Conservation (phyloP, 2,888 invertebrate species). For the Penaeus monodon region DNA sequence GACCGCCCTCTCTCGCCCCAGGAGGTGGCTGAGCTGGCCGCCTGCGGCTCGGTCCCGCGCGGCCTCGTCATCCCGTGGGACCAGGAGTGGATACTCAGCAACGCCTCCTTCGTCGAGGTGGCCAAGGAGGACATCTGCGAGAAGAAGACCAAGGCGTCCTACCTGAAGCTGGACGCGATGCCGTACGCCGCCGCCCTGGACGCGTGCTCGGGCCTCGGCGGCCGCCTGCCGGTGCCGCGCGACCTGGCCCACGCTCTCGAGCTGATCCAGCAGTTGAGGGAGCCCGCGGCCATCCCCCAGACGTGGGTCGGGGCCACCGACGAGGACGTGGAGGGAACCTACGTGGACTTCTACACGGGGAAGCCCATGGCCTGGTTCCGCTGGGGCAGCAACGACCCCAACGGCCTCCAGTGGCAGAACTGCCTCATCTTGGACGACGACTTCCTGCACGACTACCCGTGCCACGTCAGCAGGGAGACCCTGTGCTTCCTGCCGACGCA, state of each 20-base stretch:
- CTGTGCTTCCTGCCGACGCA: slow-evolving; percentile 36
- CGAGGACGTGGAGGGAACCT: slow-evolving; percentile 33
- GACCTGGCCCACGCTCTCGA: slow-evolving; percentile 29
- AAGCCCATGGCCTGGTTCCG: slow-evolving; percentile 33
- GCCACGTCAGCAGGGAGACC: slow-evolving; percentile 35
- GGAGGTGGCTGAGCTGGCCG: slow-evolving; percentile 36
- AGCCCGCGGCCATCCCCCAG: not conserved
- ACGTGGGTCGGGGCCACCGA: slow-evolving; percentile 47
- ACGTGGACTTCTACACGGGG: slow-evolving; percentile 25
- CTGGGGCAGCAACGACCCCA: slow-evolving; percentile 53
- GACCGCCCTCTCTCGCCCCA: slow-evolving; percentile 13
- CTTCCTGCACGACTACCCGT: slow-evolving; percentile 49
- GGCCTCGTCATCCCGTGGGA: slow-evolving; percentile 39
- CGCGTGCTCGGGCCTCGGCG: slow-evolving; percentile 42
- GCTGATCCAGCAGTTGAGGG: slow-evolving; percentile 9
- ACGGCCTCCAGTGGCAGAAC: slow-evolving; percentile 53
- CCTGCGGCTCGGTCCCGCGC: slow-evolving; percentile 28
- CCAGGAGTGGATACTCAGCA: slow-evolving; percentile 44
- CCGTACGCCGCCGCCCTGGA: slow-evolving; percentile 22
- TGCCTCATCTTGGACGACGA: slow-evolving; percentile 31
- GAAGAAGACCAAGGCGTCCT: slow-evolving; percentile 40
- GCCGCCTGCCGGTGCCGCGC: slow-evolving; percentile 38
- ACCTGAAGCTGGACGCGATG: slow-evolving; percentile 37
- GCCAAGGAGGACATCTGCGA: slow-evolving; percentile 36
- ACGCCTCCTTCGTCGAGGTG: slow-evolving; percentile 40